phyloP scores from a whole-genome alignment of 2,797 vertebrate species.

The Trematomus bernacchii region DNA sequence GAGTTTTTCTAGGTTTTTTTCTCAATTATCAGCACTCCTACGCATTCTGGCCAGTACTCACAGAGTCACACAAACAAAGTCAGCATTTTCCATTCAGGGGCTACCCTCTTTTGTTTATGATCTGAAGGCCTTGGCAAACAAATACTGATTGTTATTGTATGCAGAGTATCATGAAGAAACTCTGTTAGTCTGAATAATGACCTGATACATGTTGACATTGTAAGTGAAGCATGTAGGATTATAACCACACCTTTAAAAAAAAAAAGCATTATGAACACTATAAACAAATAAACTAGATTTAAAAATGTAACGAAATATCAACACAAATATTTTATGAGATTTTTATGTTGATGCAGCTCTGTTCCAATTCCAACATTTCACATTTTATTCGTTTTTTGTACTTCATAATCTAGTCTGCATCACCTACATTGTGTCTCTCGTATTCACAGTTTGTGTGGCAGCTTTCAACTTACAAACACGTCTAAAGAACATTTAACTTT shows the following conservation, averaged over 20 bases:
- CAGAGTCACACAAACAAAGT: slow-evolving; percentile 67
- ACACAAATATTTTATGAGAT: not conserved
- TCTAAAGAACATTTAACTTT: not conserved
- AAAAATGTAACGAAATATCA: not conserved
- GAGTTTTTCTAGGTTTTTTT: slow-evolving; percentile 32
- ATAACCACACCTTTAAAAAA: not conserved
- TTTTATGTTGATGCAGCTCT: not conserved
- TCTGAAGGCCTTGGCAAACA: slow-evolving; percentile 47
- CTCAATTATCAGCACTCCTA: slow-evolving; percentile 58
- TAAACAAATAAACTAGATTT: not conserved
- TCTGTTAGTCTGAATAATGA: not conserved
- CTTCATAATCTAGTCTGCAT: not conserved
- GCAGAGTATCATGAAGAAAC: slow-evolving; percentile 17
- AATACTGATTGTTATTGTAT: slow-evolving; percentile 43
- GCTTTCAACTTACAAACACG: not conserved
- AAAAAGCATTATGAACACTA: not conserved
- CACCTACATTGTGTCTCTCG: not conserved
- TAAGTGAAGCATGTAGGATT: not conserved
- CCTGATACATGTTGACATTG: not conserved
- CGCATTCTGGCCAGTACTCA: slow-evolving; percentile 40
- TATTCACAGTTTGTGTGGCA: not conserved
- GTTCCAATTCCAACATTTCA: accelerated
- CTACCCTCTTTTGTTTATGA: slow-evolving; percentile 46
- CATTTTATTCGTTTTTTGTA: not conserved
- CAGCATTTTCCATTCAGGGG: slow-evolving; percentile 78